These are phyloP conservation scores for Thecocarcelia acutangulata DNA, from an alignment of 2,888 invertebrate genomes.

Conservation along the genomic window DNA sequence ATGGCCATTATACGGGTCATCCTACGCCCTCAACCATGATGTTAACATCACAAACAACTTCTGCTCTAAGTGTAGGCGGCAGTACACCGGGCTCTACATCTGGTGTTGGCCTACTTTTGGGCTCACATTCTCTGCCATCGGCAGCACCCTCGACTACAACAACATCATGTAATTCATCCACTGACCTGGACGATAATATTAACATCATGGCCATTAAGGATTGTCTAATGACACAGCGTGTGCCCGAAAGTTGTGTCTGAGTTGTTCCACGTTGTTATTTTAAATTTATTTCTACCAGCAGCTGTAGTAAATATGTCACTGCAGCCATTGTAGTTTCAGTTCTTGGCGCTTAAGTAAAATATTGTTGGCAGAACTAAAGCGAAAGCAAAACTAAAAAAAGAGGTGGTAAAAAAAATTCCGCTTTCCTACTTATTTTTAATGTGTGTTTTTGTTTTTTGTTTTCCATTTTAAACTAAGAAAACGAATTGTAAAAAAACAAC, in stretches of 20 bases:
- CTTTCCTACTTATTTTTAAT: background rate
- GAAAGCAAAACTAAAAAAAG: slow-evolving; percentile 9
- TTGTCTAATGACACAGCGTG: slow-evolving; percentile 91
- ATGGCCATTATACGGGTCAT: slow-evolving; percentile 64
- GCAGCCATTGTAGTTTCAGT: slow-evolving; percentile 28
- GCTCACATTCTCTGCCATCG: slow-evolving; percentile 70
- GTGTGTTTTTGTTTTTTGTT: background rate
- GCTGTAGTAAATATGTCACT: slow-evolving; percentile 16
- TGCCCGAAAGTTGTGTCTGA: slow-evolving; percentile 94
- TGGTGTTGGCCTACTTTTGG: slow-evolving; percentile 75
- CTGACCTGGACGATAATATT: slow-evolving; percentile 83
- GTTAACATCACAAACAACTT: slow-evolving; percentile 72
- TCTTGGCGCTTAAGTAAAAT: slow-evolving; percentile 54
- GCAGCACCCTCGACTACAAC: slow-evolving; percentile 76
- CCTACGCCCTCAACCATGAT: slow-evolving; percentile 71
- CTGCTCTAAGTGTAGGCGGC: slow-evolving; percentile 72
- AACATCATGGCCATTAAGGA: slow-evolving; percentile 94
- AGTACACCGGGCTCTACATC: slow-evolving; percentile 73
- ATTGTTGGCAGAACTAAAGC: slow-evolving; percentile 38
- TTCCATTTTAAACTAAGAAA: background rate
- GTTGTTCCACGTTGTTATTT: slow-evolving; percentile 62
- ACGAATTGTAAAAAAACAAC: slow-evolving; percentile 18
- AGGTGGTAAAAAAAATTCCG: background rate
- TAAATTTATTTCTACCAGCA: slow-evolving; percentile 48
- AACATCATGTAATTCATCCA: slow-evolving; percentile 79